A percentile compares a stretch with the other conserved stretches of the same genome.
Evolutionary conservation across 2,797 vertebrate genomes (phyloP).

Genomic region (Aphelocoma californica): DNA sequence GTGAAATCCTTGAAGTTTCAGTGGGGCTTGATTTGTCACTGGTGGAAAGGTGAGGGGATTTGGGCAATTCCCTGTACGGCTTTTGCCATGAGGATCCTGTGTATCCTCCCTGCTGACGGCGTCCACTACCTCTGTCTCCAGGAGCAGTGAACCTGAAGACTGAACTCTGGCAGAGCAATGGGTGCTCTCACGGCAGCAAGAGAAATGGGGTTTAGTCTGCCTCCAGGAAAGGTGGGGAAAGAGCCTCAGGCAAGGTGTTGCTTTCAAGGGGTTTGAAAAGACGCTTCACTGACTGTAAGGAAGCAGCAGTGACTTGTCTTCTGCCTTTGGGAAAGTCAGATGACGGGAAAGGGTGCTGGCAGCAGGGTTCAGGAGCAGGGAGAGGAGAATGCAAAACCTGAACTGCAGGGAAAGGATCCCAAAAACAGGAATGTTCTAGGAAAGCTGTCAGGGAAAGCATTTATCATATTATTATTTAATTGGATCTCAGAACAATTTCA

Average conservation of each 20-base stretch:
- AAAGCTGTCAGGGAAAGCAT: background rate
- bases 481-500: background rate
- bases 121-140: rapidly evolving
- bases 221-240: background rate
- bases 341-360: background rate
- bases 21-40: background rate
- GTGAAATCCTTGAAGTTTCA: background rate
- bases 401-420: background rate
- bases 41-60: background rate
- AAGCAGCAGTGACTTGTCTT: background rate
- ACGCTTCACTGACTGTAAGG: background rate
- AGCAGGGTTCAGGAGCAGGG: background rate
- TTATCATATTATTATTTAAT: background rate
- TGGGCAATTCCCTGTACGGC: rapidly evolving
- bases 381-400: background rate
- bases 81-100: rapidly evolving
- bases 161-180: background rate
- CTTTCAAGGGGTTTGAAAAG: background rate
- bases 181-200: background rate
- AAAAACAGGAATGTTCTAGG: background rate
- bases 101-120: background rate
- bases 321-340: background rate
- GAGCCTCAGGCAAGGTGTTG: background rate
- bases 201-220: background rate
- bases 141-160: background rate